These are phyloP conservation scores for Calliopum simillimum DNA, from an alignment of 2,888 invertebrate genomes.

Conservation along the genomic window DNA sequence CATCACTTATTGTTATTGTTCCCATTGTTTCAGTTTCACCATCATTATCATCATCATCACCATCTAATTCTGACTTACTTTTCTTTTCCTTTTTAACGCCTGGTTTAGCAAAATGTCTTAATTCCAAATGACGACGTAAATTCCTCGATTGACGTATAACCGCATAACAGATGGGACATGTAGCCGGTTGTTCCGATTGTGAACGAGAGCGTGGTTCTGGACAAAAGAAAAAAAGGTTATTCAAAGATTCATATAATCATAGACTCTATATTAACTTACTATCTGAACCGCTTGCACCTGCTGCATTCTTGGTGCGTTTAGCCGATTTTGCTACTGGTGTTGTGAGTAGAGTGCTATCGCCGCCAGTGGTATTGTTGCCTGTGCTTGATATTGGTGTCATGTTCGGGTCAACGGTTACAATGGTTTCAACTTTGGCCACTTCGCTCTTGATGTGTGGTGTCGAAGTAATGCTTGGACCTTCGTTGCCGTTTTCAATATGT, in stretches of 20 bases:
- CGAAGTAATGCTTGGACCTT: conserved; percentile 55
- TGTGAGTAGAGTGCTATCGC: conserved; percentile 47
- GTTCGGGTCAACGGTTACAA: conserved; percentile 63
- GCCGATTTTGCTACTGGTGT: conserved; percentile 46
- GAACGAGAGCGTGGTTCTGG: conserved; percentile 70
- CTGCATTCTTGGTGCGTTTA: conserved; percentile 45
- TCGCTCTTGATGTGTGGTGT: conserved; percentile 64
- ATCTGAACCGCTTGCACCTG: conserved; percentile 31
- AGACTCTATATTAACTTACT: conserved; percentile 40
- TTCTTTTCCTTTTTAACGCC: conserved; percentile 67
- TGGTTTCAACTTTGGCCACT: conserved; percentile 62
- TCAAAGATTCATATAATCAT: too few species aligned
- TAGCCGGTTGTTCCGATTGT: conserved; percentile 73
- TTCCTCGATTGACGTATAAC: conserved; percentile 73
- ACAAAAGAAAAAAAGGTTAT: conserved; percentile 35
- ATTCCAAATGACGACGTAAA: conserved; percentile 71
- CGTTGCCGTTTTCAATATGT: conserved; percentile 58
- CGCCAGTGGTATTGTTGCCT: conserved; percentile 48
- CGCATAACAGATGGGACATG: conserved; percentile 73
- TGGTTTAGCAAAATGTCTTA: conserved; percentile 67
- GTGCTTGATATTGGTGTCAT: conserved; percentile 56
- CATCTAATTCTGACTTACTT: conserved; percentile 59
- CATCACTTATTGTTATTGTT: not conserved
- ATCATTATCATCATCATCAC: conserved; percentile 49
- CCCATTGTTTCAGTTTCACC: conserved; percentile 49